A percentile compares a stretch with the other conserved stretches of the same genome.
These are phyloP conservation scores for Sminthurides aquaticus DNA, from an alignment of 2,888 invertebrate species.

Conservation along the genomic window DNA sequence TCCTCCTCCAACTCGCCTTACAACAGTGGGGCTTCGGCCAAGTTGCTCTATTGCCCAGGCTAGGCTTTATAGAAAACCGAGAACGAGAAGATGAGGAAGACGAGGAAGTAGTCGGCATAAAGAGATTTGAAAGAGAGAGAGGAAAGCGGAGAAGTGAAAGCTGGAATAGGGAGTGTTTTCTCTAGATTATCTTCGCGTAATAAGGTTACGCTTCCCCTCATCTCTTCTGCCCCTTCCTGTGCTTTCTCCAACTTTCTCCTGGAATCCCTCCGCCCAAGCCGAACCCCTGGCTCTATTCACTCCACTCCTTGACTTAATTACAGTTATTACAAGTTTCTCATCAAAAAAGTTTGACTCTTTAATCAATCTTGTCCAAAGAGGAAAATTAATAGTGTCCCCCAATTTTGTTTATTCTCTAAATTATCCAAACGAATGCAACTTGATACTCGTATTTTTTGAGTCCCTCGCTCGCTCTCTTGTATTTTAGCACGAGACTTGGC, in stretches of 20 bases:
- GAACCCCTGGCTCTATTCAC: background rate
- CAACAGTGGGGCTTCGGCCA: too few relatives aligned
- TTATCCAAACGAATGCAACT: constrained; percentile 17
- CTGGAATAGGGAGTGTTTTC: background rate
- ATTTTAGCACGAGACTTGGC: background rate
- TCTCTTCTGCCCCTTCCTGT: background rate
- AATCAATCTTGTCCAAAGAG: constrained; percentile 17
- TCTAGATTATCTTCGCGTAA: background rate
- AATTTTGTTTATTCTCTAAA: constrained; percentile 17
- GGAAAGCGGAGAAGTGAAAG: too few relatives aligned
- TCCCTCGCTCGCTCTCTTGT: too few relatives aligned
- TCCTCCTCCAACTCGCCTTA: too few relatives aligned
- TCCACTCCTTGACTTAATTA: constrained; percentile 11
- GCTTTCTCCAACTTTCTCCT: background rate
- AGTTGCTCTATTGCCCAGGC: too few relatives aligned
- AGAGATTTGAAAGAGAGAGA: too few relatives aligned
- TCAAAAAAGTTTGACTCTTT: constrained; percentile 21
- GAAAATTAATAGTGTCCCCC: constrained; percentile 19
- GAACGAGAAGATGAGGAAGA: too few relatives aligned
- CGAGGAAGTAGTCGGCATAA: too few relatives aligned
- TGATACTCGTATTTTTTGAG: constrained; percentile 1
- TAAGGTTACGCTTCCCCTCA: background rate
- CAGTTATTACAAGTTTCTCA: constrained; percentile 17
- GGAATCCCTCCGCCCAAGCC: too few relatives aligned
- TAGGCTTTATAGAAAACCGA: too few relatives aligned